A percentile compares a stretch with the other conserved stretches of the same genome.
Evolutionary conservation across 2,888 invertebrate genomes (phyloP).

Genomic region (Clunio marinus): DNA sequence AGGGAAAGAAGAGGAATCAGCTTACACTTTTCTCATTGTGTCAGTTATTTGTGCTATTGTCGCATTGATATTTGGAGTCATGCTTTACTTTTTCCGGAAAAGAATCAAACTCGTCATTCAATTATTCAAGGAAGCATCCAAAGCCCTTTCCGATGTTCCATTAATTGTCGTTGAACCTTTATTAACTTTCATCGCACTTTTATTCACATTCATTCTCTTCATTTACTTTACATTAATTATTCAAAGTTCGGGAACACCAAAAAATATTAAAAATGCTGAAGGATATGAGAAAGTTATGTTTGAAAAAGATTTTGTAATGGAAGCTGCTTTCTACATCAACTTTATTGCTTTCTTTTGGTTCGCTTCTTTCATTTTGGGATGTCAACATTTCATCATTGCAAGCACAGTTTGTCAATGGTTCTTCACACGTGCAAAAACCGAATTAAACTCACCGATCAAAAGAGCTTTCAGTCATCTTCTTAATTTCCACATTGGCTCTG

Average conservation of each 20-base stretch:
- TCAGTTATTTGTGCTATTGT: neutral
- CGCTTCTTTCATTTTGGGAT: conserved; percentile 62
- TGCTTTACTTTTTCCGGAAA: conserved; percentile 53
- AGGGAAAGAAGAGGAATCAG: too few species aligned
- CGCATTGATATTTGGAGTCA: conserved; percentile 55
- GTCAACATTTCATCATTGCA: conserved; percentile 64
- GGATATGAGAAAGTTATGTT: conserved; percentile 45
- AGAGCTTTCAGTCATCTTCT: conserved; percentile 53
- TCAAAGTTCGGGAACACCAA: conserved; percentile 56
- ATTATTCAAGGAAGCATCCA: conserved; percentile 63
- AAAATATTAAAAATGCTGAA: conserved; percentile 43
- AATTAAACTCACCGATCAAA: conserved; percentile 52
- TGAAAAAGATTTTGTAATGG: conserved; percentile 41
- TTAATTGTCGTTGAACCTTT: conserved; percentile 58
- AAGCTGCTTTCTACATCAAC: conserved; percentile 53
- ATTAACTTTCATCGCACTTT: conserved; percentile 57
- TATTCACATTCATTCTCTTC: conserved; percentile 55
- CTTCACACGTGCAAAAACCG: conserved; percentile 56
- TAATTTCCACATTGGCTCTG: conserved; percentile 69
- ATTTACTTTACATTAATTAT: conserved; percentile 60
- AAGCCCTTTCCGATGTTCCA: conserved; percentile 61
- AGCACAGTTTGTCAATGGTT: conserved; percentile 65
- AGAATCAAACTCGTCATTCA: conserved; percentile 60
- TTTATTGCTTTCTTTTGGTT: conserved; percentile 62
- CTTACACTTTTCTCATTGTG: too few species aligned